Conservation (phyloP, 2,113 vertebrate genomes). For the Falco punctatus region DNA sequence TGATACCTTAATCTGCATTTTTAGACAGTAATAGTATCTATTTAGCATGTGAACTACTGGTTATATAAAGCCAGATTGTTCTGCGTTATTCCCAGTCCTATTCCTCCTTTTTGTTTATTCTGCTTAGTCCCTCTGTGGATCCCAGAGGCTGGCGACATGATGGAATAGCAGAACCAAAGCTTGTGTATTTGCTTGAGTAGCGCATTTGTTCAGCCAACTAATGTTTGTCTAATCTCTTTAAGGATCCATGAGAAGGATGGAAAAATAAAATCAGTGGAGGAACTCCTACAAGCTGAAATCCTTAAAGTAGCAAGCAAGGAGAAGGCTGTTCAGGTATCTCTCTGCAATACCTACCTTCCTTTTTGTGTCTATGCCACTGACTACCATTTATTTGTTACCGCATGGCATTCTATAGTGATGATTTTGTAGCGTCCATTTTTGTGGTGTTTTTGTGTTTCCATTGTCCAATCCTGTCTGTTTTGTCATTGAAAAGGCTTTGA, state of each 20-base stretch:
- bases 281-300: constrained; percentile 83
- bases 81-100: neutral
- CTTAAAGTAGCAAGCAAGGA: constrained; percentile 80
- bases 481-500: constrained; percentile 88
- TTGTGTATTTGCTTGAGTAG: neutral
- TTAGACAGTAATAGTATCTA: neutral
- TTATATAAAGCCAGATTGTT: neutral
- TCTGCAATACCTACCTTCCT: neutral
- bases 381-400: constrained; percentile 61
- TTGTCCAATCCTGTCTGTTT: constrained; percentile 82
- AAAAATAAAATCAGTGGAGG: constrained; percentile 85
- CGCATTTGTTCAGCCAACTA: fast-evolving
- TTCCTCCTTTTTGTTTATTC: neutral
- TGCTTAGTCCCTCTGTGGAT: neutral
- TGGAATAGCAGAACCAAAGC: neutral
- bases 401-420: constrained; percentile 44
- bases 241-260: constrained; percentile 90
- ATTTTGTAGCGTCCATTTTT: constrained; percentile 40
- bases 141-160: neutral
- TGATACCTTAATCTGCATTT: neutral
- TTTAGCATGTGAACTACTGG: neutral
- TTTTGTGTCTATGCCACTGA: constrained; percentile 52
- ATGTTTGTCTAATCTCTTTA: neutral
- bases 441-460: constrained; percentile 73
- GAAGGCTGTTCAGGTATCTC: constrained; percentile 78